Conservation (phyloP, 2,797 vertebrate genomes). For the Tragelaphus eurycerus region DNA sequence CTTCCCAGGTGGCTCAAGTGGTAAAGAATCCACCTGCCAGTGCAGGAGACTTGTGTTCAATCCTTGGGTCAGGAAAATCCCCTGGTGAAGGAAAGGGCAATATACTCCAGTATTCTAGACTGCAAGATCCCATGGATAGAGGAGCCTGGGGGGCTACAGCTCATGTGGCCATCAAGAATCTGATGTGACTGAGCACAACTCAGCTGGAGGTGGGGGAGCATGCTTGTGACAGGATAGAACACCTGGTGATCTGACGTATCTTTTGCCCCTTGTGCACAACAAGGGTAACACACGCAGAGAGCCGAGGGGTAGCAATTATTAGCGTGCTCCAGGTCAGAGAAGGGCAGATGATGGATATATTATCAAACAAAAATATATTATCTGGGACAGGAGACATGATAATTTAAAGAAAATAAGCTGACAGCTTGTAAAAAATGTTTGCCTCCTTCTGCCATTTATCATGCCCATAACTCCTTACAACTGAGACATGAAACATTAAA, state of each 20-base stretch:
- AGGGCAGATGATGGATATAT: conserved; percentile 2
- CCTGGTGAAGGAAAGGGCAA: neutral
- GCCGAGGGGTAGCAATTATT: neutral
- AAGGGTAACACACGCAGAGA: neutral
- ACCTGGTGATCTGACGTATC: neutral
- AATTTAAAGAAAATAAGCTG: conserved; percentile 41
- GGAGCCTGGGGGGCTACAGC: neutral
- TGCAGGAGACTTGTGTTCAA: neutral
- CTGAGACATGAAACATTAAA: neutral
- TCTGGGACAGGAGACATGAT: conserved; percentile 21
- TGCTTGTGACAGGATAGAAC: neutral
- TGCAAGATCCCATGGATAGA: neutral
- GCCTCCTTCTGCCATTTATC: conserved; percentile 42
- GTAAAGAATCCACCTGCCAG: neutral
- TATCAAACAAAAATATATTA: conserved; percentile 26
- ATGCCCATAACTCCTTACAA: neutral
- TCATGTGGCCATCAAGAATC: neutral
- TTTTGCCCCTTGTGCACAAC: neutral
- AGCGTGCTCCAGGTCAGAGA: neutral
- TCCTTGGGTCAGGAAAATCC: neutral
- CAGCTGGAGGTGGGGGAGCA: neutral
- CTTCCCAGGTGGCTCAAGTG: neutral
- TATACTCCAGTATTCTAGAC: neutral
- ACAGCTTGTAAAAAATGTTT: conserved; percentile 23
- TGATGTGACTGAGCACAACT: neutral